Conservation (phyloP, 2,113 vertebrate species). For the Cyphomyrus discorhynchus region DNA sequence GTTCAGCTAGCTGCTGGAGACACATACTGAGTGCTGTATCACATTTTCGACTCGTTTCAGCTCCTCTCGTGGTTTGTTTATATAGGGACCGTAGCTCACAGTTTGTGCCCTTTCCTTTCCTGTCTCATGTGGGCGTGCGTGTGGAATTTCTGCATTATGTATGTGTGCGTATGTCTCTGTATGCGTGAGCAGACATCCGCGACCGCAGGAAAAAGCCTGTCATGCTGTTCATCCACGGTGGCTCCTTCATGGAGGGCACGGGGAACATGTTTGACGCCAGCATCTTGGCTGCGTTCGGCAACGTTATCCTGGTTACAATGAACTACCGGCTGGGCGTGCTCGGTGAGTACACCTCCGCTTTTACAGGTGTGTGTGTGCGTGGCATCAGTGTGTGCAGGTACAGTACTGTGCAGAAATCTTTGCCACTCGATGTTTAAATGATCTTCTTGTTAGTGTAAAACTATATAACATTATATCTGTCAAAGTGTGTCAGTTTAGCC, state of each 20-base stretch:
- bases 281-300: constrained; percentile 80
- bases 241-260: constrained; percentile 86
- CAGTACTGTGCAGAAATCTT: neutral
- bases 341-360: constrained; percentile 57
- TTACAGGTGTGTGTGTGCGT: neutral
- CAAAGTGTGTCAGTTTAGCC: neutral
- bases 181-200: constrained; percentile 69
- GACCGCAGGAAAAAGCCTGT: constrained; percentile 84
- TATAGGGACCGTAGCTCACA: neutral
- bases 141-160: neutral
- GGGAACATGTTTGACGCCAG: constrained; percentile 92
- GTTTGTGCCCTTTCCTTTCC: neutral
- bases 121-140: constrained; percentile 1
- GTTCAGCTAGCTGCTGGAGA: constrained; percentile 40
- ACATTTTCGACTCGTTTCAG: neutral
- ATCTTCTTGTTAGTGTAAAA: neutral
- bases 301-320: constrained; percentile 85
- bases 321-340: constrained; percentile 91
- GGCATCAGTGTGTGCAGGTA: neutral
- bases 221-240: constrained; percentile 86
- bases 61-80: neutral
- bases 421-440: neutral
- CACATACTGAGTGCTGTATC: neutral
- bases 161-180: constrained; percentile 4
- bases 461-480: neutral